Conservation (phyloP, 2,888 invertebrate species). For the Epinotia bilunana region DNA sequence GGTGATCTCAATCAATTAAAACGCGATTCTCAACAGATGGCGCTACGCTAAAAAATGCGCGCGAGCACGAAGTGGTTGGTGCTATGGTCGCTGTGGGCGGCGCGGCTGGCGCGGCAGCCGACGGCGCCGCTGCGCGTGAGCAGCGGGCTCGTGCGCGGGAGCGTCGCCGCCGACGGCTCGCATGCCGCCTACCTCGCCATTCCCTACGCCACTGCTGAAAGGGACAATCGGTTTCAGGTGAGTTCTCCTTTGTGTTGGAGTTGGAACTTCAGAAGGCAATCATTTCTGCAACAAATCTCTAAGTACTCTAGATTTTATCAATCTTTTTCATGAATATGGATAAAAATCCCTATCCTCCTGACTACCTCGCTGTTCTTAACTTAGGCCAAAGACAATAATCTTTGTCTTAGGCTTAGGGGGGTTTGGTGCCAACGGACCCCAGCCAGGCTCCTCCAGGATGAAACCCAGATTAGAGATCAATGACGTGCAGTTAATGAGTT, state of each 20-base stretch:
- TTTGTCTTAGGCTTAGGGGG: no score
- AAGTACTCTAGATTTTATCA: no score
- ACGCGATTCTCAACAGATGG: slow-evolving; percentile 4
- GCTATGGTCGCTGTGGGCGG: slow-evolving; percentile 69
- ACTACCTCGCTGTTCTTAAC: no score
- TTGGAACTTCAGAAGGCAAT: not conserved
- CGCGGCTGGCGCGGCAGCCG: slow-evolving; percentile 65
- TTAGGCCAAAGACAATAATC: no score
- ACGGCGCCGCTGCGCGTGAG: slow-evolving; percentile 58
- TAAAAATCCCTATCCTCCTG: no score
- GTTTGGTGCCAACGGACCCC: no score
- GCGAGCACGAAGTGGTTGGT: slow-evolving; percentile 62
- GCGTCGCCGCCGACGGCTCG: slow-evolving; percentile 62
- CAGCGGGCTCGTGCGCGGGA: slow-evolving; percentile 63
- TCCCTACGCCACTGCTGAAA: slow-evolving; percentile 65
- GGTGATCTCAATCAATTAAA: no score
- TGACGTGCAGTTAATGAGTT: no score
- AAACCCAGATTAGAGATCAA: no score
- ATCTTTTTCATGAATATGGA: no score
- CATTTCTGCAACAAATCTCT: no score
- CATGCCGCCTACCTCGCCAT: slow-evolving; percentile 64
- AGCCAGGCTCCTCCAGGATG: no score
- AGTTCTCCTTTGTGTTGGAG: not conserved
- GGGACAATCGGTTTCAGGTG: slow-evolving; percentile 67
- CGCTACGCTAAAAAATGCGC: slow-evolving; percentile 39